Conservation (phyloP, 2,797 vertebrate species). For the Characodon lateralis region DNA sequence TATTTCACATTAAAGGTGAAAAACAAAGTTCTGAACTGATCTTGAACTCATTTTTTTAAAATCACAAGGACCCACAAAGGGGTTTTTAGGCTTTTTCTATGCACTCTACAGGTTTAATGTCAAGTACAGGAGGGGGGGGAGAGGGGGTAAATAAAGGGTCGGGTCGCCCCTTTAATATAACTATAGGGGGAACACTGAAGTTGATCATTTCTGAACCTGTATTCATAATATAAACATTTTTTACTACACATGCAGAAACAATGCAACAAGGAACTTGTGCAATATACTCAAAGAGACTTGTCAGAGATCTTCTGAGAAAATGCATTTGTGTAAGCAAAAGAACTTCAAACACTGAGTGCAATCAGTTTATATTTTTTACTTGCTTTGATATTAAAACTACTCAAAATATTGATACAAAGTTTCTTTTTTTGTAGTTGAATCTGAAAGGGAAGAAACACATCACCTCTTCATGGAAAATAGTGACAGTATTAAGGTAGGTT, state of each 20-base stretch:
- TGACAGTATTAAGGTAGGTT: constrained; percentile 83
- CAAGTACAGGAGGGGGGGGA: neutral
- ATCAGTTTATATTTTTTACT: neutral
- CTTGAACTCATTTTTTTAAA: neutral
- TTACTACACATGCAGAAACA: constrained; percentile 78
- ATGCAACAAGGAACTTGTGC: constrained; percentile 88
- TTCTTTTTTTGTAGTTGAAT: constrained; percentile 84
- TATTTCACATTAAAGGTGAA: neutral
- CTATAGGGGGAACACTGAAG: neutral
- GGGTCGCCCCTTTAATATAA: too few relatives aligned
- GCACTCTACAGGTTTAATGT: neutral
- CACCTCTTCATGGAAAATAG: constrained; percentile 84
- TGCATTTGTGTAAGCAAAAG: constrained; percentile 86
- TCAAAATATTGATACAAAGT: neutral
- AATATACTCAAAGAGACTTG: constrained; percentile 91
- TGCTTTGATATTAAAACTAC: neutral
- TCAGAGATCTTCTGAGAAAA: constrained; percentile 86
- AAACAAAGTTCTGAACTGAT: neutral
- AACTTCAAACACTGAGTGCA: neutral
- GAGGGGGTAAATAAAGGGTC: too few relatives aligned
- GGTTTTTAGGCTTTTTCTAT: neutral
- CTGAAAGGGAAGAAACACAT: constrained; percentile 91
- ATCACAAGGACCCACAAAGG: neutral
- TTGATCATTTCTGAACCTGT: neutral
- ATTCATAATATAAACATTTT: neutral